Conservation (phyloP, 2,888 invertebrate genomes). For the Oligia fasciuncula region DNA sequence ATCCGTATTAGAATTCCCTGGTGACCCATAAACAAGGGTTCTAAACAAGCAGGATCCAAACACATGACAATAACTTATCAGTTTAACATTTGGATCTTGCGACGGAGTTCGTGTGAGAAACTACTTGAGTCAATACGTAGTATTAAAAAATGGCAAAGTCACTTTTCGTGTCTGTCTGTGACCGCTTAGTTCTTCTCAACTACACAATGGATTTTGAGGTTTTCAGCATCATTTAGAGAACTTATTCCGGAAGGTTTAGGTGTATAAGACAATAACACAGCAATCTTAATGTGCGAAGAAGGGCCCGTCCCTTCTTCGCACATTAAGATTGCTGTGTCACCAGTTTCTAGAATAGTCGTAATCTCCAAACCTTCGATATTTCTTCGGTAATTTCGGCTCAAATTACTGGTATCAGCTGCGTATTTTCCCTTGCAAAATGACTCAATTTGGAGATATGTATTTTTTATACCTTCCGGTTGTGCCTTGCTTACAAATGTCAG, state of each 20-base stretch:
- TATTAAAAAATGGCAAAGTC: not conserved
- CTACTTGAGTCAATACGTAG: not conserved
- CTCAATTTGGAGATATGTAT: slow-evolving; percentile 32
- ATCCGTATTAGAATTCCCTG: slow-evolving; percentile 38
- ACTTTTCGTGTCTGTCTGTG: not conserved
- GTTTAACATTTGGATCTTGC: slow-evolving; percentile 13
- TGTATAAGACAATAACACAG: too few species aligned
- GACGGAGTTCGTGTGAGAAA: slow-evolving; percentile 8
- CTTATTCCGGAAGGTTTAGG: not conserved
- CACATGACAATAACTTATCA: slow-evolving; percentile 26
- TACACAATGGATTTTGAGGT: not conserved
- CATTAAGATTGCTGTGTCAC: too few species aligned
- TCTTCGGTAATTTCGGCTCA: slow-evolving; percentile 4
- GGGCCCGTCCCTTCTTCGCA: too few species aligned
- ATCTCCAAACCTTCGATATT: slow-evolving; percentile 13
- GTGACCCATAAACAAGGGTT: slow-evolving; percentile 38
- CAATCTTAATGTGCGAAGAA: not conserved
- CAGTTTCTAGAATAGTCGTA: slow-evolving; percentile 3
- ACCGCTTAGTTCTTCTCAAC: not conserved
- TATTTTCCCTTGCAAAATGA: slow-evolving; percentile 17
- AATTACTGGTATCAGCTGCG: slow-evolving; percentile 17
- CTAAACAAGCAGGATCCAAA: slow-evolving; percentile 32
- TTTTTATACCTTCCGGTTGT: slow-evolving; percentile 15
- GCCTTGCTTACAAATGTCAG: slow-evolving; percentile 28
- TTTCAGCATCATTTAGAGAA: not conserved